Percentiles rank a stretch among this genome's conserved stretches.
phyloP scores from a whole-genome alignment of 2,888 invertebrate genomes.

The Protula sp. region DNA sequence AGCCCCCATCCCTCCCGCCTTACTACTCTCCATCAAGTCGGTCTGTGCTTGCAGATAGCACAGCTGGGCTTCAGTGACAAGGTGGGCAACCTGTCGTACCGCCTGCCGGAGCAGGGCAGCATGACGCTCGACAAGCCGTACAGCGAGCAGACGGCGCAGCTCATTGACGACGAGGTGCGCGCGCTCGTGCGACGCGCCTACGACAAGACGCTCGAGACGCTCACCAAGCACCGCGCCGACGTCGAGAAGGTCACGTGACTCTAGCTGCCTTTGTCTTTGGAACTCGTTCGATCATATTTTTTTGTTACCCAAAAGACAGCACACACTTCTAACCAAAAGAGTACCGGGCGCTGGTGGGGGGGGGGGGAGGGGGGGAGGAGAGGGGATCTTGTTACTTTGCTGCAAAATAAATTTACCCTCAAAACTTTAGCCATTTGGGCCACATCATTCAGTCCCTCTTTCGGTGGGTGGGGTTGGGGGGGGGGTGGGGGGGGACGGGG shows the following conservation, averaged over 20 bases:
- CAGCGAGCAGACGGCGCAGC: constrained; percentile 80
- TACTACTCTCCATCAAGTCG: not conserved
- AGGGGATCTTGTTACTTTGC: no score
- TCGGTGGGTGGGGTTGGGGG: no score
- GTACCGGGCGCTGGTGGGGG: no score
- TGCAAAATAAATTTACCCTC: no score
- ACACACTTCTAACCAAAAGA: no score
- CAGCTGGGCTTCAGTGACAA: constrained; percentile 97
- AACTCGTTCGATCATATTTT: not conserved
- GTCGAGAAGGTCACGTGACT: constrained; percentile 83
- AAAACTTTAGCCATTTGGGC: no score
- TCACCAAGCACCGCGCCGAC: constrained; percentile 74
- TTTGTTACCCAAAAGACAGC: no score
- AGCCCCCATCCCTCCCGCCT: no score
- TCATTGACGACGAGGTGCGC: constrained; percentile 87
- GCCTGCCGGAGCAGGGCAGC: constrained; percentile 88
- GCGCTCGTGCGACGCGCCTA: constrained; percentile 73
- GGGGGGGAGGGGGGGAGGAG: no score
- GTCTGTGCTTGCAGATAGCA: constrained; percentile 62
- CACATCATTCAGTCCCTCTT: no score
- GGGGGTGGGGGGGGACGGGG: no score
- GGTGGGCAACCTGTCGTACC: constrained; percentile 94
- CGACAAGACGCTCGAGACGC: constrained; percentile 69
- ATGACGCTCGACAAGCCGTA: constrained; percentile 93
- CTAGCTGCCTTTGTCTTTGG: not conserved